Base-by-base conservation (phyloP, 2,113 vertebrate species). In the Megatriorchis doriae region DNA sequence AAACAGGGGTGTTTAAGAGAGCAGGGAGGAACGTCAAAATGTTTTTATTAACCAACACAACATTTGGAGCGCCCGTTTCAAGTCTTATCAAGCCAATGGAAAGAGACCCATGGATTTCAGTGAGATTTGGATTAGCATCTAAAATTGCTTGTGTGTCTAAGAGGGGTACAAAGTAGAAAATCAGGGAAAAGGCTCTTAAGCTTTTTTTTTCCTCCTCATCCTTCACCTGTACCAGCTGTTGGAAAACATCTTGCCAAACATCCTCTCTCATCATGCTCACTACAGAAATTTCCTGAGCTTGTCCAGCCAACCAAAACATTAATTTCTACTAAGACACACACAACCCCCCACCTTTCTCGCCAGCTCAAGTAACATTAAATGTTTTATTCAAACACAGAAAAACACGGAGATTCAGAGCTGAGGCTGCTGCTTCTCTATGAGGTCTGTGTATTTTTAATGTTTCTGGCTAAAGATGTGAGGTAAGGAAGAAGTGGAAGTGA, bases 351-450 rank as follows among this genome's bases (percentile, higher is more conserved):
- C 82, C 92, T 96, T 95, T 94, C 87, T 96, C 0, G 53, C 90
- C 90, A 93, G 91, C 96, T 96, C 94, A 92, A 96, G 96, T 97
- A 97, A 97, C 95, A 88, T 93, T 90, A 96, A 97, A 96, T 1
- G 4, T 93, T 96, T 95, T 94, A 91, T 85, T 95, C 89, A 97
- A 96, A 94, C 86, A 90, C 87, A 92, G 95, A 78, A 96, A 97
- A 96, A 95, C 87, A 96, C 1, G 6, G 74, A 94, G 89, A 90
- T 91, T 95, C 67, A 42, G 91, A 94, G 71, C 63, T 70, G 59
- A 91, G 79, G 78, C 87, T 93, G 78, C 90, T 82, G 81, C 71
- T 96, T 94, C 91, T 91, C 84, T 93, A 16, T 83, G 55, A 95
- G 52, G 38, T 90, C 94, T 93, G 80, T 97, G 93, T 93, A 71